Conservation (phyloP, 1,140 invertebrate species). For the Trissolcus basalis region DNA sequence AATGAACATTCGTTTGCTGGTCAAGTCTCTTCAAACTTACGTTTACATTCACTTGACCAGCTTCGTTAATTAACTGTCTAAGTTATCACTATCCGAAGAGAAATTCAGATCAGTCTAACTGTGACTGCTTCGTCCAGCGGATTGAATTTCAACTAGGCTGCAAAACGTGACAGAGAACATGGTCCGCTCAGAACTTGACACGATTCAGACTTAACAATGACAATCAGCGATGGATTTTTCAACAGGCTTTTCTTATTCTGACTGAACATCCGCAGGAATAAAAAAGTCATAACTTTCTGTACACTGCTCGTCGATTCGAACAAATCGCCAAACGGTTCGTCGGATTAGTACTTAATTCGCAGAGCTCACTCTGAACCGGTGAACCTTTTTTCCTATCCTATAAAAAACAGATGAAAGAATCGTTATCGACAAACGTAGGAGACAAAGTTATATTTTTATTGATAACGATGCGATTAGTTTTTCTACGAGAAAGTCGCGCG, state of each 20-base stretch:
- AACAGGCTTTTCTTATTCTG: neutral
- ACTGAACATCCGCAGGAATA: neutral
- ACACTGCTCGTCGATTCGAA: conserved; percentile 13
- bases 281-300: neutral
- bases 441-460: conserved; percentile 51
- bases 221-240: conserved; percentile 34
- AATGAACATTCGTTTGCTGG: neutral
- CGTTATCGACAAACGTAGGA: conserved; percentile 27
- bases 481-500: conserved; percentile 33
- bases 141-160: too few species aligned
- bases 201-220: conserved; percentile 8
- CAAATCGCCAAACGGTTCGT: conserved; percentile 26
- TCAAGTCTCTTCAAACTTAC: neutral
- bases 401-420: conserved; percentile 16
- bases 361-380: conserved; percentile 21
- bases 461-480: conserved; percentile 39
- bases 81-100: neutral
- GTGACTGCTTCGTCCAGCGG: too few species aligned
- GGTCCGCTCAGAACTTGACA: neutral
- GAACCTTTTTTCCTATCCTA: conserved; percentile 21
- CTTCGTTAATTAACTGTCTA: neutral
- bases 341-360: conserved; percentile 26
- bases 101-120: too few species aligned
- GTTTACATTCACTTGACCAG: neutral
- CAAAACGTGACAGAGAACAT: too few species aligned